Base-by-base conservation (phyloP, 2,888 invertebrate genomes). In the Linnaemya vulpina region DNA sequence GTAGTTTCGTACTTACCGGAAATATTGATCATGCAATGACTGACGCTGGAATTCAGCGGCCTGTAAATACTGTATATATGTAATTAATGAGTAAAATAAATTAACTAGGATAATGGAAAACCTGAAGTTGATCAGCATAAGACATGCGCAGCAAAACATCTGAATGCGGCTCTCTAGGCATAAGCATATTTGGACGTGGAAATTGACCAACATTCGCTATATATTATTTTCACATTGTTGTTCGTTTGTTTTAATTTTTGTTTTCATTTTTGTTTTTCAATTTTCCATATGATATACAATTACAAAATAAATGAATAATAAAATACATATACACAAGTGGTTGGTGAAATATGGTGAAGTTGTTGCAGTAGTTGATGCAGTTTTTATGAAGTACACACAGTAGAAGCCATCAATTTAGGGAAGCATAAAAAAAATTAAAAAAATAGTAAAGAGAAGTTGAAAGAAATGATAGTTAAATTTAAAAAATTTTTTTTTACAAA, bases 121-220 rank as follows among this genome's bases (percentile, higher is more conserved):
- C 92, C 92, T 93, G 93, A 89, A 93, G 89, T 88, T 93, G 93
- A 91, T 93, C 93, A 88, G 92, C 92, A 89, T 93, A 93, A 71
- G 92, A 92, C 93, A 93, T 93, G 73, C 93, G 90, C 89, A 93
- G 89, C 89, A 93, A 89, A 76, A 93, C 93, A 88, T 93, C 93
- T 87, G 93, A 92, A 88, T 93, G 92, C 73, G 92, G 93, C 87
- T 93, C 93, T 86, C 93, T 92, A 90, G 92, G 90, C 90, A 93
- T 91, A 91, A 93, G 90, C 92, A 93, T 92, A 92, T 92, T 93
- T 91, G 93, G 93, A 87, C 92, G 92, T 88, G 93, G 92, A 91
- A 93, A 93, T 89, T 92, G 92, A 78, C 92, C 91, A 91, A 93
- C 93, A 91, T 93, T 93, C 90, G 93, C 92, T 91, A 73, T 62